Base-by-base conservation (phyloP, 2,888 invertebrate genomes). In the Serrognathus titanus region DNA sequence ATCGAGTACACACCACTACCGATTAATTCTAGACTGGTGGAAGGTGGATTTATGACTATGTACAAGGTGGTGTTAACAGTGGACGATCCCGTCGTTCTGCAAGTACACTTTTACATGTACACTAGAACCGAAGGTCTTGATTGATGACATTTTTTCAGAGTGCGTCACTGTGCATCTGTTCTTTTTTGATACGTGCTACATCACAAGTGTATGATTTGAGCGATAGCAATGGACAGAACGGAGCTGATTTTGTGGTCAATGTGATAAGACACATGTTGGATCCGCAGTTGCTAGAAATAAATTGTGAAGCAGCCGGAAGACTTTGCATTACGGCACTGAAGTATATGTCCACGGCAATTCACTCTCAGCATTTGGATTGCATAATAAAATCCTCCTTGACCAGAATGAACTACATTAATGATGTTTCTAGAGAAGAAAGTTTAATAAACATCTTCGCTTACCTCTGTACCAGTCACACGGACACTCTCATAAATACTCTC, bases 281-380 rank as follows among this genome's bases (percentile, higher is more conserved):
- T 51, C 62, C 64, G 0, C 51, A 57, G 10, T 60, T 61, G 51
- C 53, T 51, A 11, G 59, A 58, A 35, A 46, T 53, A 36, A 50
- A 54, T 9, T 64, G 59, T 13, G 60, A 55, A 40, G 57, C 56
- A 39, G 57, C 61, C 2, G 64, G 62, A 13, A 55, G 59, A 20
- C 51, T 64, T n/a, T 64, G 57, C 39, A 60, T 64, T 41, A 60
- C 64, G 2, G 59, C 62, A 2, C 49, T 64, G 37, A 56, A 63
- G 41, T 58, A 48, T 48, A 55, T 63, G 43, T 53, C 56, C 7
- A 46, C 54, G n/a, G 52, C 55, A 24, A 45, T 64, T 16, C 55
- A 54, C 9, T 51, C 53, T 31, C 57, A 57, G 39, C 62, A 62
- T 31, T 53, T 63, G 37, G 57, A 57, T 20, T 61, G 55, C 43